phyloP scores from a whole-genome alignment of 2,888 invertebrate species.

The Sinhomidia bicolor region DNA sequence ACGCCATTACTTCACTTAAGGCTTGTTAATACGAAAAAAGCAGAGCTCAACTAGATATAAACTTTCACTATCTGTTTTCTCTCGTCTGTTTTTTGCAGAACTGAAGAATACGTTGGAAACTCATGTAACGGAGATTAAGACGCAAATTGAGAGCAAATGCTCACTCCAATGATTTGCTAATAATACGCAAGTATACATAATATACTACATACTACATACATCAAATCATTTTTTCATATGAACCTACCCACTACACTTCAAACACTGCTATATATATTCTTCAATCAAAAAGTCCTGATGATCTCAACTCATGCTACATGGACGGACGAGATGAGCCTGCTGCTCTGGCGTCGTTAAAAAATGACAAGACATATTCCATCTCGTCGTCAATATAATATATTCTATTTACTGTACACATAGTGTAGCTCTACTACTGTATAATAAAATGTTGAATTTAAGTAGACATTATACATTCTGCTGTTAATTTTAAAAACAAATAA shows the following conservation, averaged over 20 bases:
- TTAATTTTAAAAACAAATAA: too few species aligned
- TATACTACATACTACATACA: too few species aligned
- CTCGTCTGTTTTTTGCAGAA: slow-evolving; percentile 86
- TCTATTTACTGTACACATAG: not conserved
- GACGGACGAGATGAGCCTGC: slow-evolving; percentile 12
- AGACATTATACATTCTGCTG: slow-evolving; percentile 16
- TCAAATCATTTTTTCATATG: slow-evolving; percentile 61
- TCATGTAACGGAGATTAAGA: slow-evolving; percentile 97
- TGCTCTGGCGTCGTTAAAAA: slow-evolving; percentile 35
- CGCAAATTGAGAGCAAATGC: slow-evolving; percentile 98
- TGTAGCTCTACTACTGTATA: not conserved
- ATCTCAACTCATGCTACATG: slow-evolving; percentile 2
- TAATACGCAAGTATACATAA: slow-evolving; percentile 51
- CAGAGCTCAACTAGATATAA: not conserved
- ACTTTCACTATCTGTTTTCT: not conserved
- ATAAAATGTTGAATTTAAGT: not conserved
- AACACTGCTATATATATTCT: slow-evolving; percentile 12
- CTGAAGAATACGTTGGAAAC: slow-evolving; percentile 98
- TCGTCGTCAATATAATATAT: slow-evolving; percentile 33
- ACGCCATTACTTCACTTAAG: not conserved
- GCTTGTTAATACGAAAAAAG: not conserved
- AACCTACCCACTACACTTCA: slow-evolving; percentile 48
- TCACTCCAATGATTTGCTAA: slow-evolving; percentile 91
- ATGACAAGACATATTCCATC: slow-evolving; percentile 48
- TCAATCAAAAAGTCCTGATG: slow-evolving; percentile 43